Percentiles rank a stretch among this genome's conserved stretches.
Evolutionary conservation across 2,797 vertebrate species (phyloP).

Genomic region (Echiichthys vipera): DNA sequence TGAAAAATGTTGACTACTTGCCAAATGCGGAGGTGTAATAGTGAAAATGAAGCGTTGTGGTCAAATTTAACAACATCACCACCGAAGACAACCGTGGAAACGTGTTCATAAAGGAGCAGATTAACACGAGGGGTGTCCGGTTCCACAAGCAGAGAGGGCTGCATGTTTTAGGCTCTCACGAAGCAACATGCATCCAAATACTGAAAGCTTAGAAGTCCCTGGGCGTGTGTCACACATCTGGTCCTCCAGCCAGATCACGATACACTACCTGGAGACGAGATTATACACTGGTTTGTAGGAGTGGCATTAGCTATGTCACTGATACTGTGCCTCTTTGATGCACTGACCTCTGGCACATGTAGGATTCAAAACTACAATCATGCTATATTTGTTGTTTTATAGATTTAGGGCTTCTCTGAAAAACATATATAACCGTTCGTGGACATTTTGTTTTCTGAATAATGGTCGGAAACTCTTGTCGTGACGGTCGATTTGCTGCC

Average conservation of each 20-base stretch:
- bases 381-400: conserved; percentile 52
- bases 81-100: conserved; percentile 6
- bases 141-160: conserved; percentile 26
- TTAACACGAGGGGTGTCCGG: conserved; percentile 31
- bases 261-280: conserved; percentile 68
- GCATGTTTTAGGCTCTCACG: conserved; percentile 29
- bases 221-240: conserved; percentile 41
- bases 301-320: conserved; percentile 71
- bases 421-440: conserved; percentile 35
- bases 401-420: conserved; percentile 53
- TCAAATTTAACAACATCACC: neutral
- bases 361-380: conserved; percentile 63
- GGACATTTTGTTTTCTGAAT: conserved; percentile 34
- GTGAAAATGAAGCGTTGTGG: conserved; percentile 30
- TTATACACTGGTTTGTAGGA: conserved; percentile 83
- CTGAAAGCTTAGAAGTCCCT: conserved; percentile 67
- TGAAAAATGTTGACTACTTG: conserved; percentile 46
- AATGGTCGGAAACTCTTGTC: conserved; percentile 30
- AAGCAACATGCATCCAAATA: conserved; percentile 53
- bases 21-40: conserved; percentile 31
- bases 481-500: conserved; percentile 33
- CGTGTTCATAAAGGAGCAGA: conserved; percentile 15
- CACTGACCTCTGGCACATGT: conserved; percentile 84
- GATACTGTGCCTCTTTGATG: conserved; percentile 71
- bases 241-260: conserved; percentile 39